Percentiles rank a stretch among this genome's conserved stretches.
phyloP scores from a whole-genome alignment of 2,888 invertebrate species.

The Pristionchus arcanus region DNA sequence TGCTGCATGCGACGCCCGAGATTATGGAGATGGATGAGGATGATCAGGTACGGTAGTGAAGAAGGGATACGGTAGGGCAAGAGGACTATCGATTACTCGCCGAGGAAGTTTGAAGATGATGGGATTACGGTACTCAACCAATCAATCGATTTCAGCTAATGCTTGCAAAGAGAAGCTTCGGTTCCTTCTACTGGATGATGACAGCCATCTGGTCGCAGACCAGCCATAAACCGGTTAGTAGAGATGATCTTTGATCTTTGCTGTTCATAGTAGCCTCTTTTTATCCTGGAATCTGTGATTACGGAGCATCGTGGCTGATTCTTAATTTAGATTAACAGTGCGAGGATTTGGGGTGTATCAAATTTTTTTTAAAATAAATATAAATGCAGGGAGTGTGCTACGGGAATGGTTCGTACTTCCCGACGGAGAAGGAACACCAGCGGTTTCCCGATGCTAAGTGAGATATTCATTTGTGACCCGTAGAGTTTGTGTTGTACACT shows the following conservation, averaged over 20 bases:
- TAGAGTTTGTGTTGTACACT: not conserved
- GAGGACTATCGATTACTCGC: not conserved
- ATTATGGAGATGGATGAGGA: constrained; percentile 54
- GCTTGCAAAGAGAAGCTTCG: constrained; percentile 72
- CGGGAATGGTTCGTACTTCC: constrained; percentile 74
- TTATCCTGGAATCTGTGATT: not conserved
- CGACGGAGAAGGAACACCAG: constrained; percentile 59
- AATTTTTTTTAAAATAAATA: not conserved
- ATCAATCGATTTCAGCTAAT: constrained; percentile 57
- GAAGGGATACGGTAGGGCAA: not conserved
- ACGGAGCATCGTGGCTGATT: not conserved
- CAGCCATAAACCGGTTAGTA: not conserved
- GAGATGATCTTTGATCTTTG: not conserved
- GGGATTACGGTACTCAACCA: not conserved
- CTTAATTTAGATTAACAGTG: too few species aligned
- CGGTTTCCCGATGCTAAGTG: constrained; percentile 59
- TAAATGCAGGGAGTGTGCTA: constrained; percentile 68
- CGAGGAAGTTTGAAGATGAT: too few species aligned
- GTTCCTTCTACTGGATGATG: constrained; percentile 75
- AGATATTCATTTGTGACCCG: not conserved
- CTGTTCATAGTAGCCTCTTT: not conserved
- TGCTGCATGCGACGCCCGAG: constrained; percentile 54
- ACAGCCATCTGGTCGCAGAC: constrained; percentile 66
- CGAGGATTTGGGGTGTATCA: too few species aligned
- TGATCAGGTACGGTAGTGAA: constrained; percentile 57